These are phyloP conservation scores for Rhingia rostrata DNA, from an alignment of 2,888 invertebrate genomes.

Conservation along the genomic window DNA sequence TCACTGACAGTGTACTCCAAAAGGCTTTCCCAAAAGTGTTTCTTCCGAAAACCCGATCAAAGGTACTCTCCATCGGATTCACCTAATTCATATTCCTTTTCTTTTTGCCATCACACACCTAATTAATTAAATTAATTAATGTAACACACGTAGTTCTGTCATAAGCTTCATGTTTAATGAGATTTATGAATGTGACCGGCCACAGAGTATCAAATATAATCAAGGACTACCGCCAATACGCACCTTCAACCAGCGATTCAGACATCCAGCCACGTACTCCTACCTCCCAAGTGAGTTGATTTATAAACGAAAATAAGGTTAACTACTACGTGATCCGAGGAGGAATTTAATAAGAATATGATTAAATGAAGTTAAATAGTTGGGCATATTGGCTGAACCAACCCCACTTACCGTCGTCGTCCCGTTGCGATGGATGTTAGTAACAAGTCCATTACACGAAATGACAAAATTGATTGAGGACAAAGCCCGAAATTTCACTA, in stretches of 20 bases:
- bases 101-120: slow-evolving; percentile 23
- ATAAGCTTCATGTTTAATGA: slow-evolving; percentile 62
- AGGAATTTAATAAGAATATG: slow-evolving; percentile 65
- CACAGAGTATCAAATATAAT: slow-evolving; percentile 7
- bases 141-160: slow-evolving; percentile 55
- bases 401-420: not conserved
- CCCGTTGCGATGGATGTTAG: slow-evolving; percentile 5
- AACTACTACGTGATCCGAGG: slow-evolving; percentile 59
- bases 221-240: slow-evolving; percentile 10
- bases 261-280: slow-evolving; percentile 24
- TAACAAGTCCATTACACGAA: slow-evolving; percentile 65
- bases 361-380: slow-evolving; percentile 60
- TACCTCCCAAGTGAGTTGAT: slow-evolving; percentile 58
- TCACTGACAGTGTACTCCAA: no score
- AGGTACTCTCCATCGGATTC: not conserved
- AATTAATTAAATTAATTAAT: slow-evolving; percentile 67
- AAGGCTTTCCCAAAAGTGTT: no score
- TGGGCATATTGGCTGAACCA: slow-evolving; percentile 18
- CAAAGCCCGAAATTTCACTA: slow-evolving; percentile 20
- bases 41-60: no score
- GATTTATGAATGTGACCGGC: slow-evolving; percentile 57
- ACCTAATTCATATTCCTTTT: slow-evolving; percentile 26
- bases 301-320: slow-evolving; percentile 59
- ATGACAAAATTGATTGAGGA: slow-evolving; percentile 72
- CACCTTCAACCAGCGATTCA: not conserved